Evolutionary conservation across 2,888 invertebrate genomes (phyloP), one percentile per base, ranked within the genome.

Genomic region (Meteorus colon): DNA sequence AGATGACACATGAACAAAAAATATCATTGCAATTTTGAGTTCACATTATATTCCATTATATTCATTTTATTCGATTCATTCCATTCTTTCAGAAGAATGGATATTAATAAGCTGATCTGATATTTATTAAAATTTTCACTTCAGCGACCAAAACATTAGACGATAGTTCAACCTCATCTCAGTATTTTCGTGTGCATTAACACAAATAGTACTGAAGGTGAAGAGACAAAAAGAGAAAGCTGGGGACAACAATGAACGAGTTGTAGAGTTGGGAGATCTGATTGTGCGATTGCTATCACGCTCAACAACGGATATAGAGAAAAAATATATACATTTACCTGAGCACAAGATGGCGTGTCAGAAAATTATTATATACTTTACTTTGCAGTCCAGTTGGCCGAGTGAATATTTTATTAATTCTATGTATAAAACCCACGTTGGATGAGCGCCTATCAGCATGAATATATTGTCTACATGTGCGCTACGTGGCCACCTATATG

Each of bases 331-430:
- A 51, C 10, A 55, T 55, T 19, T 41, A 75, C 80, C 81, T 77
- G 79, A 34, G 65, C 41, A 19, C 81, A 84, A 85, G 84, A 82
- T 86, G 82, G 85, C 87, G 84, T 87, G 86, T 80, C 82, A 78
- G 81, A 82, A 83, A 85, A 87, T 87, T 84, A 86, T 87, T 83
- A 84, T 83, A 84, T 81, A 82, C 83, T 86, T 86, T 86, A 84
- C 83, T 78, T 77, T 81, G 74, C 81, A 80, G 80, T 81, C 81
- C 81, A 82, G 82, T 83, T 51, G 51, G 81, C 71, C 81, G 83
- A 82, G 83, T 86, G 84, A 86, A 87, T 87, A 85, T 86, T 87
- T 87, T 82, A 87, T 87, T 84, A 83, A 85, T 84, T 77, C 78
- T 80, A 78, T 82, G 81, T 41, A 76, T 82, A 83, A 80, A 79